Percentiles rank a stretch among this genome's conserved stretches.
phyloP scores from a whole-genome alignment of 2,797 vertebrate genomes.

The Cuniculus paca region DNA sequence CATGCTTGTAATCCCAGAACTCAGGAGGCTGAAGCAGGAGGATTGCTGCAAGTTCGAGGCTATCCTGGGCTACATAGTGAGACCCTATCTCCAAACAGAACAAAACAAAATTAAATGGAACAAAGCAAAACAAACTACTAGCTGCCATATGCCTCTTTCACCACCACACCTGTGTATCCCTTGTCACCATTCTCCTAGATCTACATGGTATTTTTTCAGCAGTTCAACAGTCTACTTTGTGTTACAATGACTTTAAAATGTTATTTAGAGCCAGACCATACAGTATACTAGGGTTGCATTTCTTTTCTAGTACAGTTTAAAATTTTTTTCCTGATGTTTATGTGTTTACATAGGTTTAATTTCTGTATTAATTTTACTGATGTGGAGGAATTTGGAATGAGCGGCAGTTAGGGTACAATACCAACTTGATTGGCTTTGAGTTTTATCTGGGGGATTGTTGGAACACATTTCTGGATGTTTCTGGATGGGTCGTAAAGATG shows the following conservation, averaged over 20 bases:
- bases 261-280: background rate
- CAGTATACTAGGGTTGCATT: background rate
- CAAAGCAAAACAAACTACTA: no score
- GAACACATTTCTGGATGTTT: background rate
- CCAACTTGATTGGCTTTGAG: background rate
- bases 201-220: background rate
- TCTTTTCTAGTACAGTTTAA: background rate
- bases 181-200: background rate
- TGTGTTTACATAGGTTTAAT: background rate
- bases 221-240: background rate
- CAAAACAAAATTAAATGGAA: no score
- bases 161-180: fast-evolving
- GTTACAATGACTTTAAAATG: background rate
- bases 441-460: background rate
- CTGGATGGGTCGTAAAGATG: no score
- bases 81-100: no score
- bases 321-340: background rate
- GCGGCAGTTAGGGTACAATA: background rate
- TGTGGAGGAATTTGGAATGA: background rate
- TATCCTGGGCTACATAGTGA: no score
- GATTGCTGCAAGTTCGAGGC: no score
- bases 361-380: background rate
- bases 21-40: no score
- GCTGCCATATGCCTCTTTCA: fast-evolving
- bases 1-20: no score